Base-by-base conservation (phyloP, 2,113 vertebrate genomes). In the Odontesthes bonariensis region DNA sequence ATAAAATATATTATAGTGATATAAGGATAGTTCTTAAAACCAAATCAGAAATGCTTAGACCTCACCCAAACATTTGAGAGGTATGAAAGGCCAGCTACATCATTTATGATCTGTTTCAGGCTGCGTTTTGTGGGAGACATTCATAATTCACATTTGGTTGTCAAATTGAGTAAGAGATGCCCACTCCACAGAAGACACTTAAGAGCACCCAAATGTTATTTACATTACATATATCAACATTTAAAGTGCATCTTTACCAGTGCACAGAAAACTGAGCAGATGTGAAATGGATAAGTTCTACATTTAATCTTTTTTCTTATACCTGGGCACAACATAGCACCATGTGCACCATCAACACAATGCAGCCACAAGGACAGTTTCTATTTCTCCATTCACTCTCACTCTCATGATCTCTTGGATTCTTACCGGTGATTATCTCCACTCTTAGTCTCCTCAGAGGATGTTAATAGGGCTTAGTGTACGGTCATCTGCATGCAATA, bases 361-460 rank as follows among this genome's bases (percentile, higher is more conserved):
- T 47, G 46, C 46, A 47, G 17, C 46, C 5, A 16, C 14, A 47
- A 47, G 46, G 16, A 47, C 53, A 35, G 64, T 33, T 46, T 55
- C 44, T 59, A 31, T 77, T 62, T 59, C 69, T 81, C 54, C 55
- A 82, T 83, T 84, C 78, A 66, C 69, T 65, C 57, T 61, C 53
- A 42, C 75, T 73, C 51, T 55, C 46, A 81, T 87, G 85, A 87
- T 85, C 82, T 84, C 72, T 17, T 31, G 61, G 75, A 84, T 73
- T 88, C 73, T 69, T 77, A 64, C 81, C 87, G 85, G 84, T 86
- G 77, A 85, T 91, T 84, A 88, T 87, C 83, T 79, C 83, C 70
- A 81, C 77, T 79, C 82, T 90, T 85, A 79, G 73, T 57, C 58
- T 64, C 62, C 57, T 67, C 75, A 17, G 33, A 67, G 70, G 75